Evolutionary conservation across 2,797 vertebrate genomes (phyloP).

Genomic region (Danio aesculapii): DNA sequence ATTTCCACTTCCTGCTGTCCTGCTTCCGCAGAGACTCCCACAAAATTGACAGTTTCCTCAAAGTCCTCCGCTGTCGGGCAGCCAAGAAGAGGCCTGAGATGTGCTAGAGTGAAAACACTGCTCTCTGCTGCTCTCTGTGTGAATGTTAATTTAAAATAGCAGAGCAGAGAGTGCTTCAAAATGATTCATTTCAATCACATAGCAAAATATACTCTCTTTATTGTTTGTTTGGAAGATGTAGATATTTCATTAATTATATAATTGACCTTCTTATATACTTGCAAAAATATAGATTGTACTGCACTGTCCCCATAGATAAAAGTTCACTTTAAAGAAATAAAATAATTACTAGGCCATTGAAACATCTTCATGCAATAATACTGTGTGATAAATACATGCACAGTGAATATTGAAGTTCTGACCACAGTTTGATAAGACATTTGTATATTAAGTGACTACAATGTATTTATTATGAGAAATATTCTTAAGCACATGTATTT

Average conservation of each 20-base stretch:
- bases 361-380: background rate
- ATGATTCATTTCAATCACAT: constrained; percentile 7
- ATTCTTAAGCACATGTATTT: constrained; percentile 15
- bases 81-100: constrained; percentile 70
- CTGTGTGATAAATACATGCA: background rate
- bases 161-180: constrained; percentile 27
- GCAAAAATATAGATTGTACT: constrained; percentile 8
- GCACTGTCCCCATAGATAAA: background rate
- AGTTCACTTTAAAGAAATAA: background rate
- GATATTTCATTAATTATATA: background rate
- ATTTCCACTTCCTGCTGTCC: constrained; percentile 81
- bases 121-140: constrained; percentile 23
- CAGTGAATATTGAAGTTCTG: constrained; percentile 9
- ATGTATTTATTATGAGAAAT: constrained; percentile 28
- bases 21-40: constrained; percentile 83
- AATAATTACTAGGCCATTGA: background rate
- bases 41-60: constrained; percentile 86
- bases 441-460: constrained; percentile 68
- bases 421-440: constrained; percentile 21
- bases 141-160: constrained; percentile 30
- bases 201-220: background rate
- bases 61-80: constrained; percentile 80
- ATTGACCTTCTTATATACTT: constrained; percentile 27
- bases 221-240: constrained; percentile 11
- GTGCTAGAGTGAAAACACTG: constrained; percentile 66